A percentile compares a stretch with the other conserved stretches of the same genome.
Evolutionary conservation across 2,113 vertebrate genomes (phyloP).

Genomic region (Hippocampus abdominalis): DNA sequence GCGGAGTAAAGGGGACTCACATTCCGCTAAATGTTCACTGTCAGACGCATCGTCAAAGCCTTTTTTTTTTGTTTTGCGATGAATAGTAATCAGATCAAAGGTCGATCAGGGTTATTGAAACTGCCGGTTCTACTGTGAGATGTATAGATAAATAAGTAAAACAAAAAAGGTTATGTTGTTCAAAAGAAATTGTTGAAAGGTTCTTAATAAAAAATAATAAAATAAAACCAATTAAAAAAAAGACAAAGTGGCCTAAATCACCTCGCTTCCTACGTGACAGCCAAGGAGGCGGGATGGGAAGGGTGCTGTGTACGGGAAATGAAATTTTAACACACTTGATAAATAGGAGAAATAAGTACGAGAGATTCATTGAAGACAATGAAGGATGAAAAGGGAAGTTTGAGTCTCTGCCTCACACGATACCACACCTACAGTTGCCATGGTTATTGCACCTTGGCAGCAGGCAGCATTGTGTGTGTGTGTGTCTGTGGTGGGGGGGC

Average conservation of each 20-base stretch:
- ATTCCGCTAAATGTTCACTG: too few relatives aligned
- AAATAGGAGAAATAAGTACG: not conserved
- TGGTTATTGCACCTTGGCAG: conserved; percentile 52
- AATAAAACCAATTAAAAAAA: not conserved
- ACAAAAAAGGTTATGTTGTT: not conserved
- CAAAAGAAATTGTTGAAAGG: not conserved
- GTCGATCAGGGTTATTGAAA: too few relatives aligned
- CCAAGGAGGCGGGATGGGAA: not conserved
- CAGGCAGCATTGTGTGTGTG: conserved; percentile 46
- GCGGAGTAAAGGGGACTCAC: too few relatives aligned
- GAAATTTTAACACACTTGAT: not conserved
- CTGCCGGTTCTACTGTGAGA: not conserved
- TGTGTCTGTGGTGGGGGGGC: conserved; percentile 33
- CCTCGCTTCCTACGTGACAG: not conserved
- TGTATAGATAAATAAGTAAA: too few relatives aligned
- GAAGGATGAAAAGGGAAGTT: not conserved
- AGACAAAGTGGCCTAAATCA: too few relatives aligned
- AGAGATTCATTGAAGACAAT: not conserved
- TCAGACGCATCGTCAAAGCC: too few relatives aligned
- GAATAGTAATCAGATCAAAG: too few relatives aligned
- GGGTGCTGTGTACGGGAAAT: not conserved
- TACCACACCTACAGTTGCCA: conserved; percentile 54
- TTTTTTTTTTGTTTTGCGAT: too few relatives aligned
- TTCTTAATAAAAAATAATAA: not conserved
- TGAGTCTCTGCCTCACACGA: conserved; percentile 31